Conservation (phyloP, 2,797 vertebrate genomes). For the Geotrypetes seraphini region DNA sequence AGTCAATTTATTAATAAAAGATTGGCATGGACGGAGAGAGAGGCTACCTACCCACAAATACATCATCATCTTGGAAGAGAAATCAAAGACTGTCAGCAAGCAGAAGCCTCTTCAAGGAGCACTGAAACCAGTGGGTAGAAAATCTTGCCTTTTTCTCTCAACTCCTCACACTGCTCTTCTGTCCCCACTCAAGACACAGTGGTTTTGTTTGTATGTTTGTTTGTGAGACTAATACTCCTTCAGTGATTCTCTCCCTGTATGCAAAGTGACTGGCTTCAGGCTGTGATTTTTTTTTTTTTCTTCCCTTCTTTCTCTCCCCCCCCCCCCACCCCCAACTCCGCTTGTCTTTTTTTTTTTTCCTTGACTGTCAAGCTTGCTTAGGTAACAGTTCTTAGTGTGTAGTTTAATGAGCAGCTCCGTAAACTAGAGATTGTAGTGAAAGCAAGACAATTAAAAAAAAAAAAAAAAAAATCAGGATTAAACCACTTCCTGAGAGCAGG, state of each 20-base stretch:
- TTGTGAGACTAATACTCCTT: slow-evolving; percentile 56
- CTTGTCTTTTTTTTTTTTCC: slow-evolving; percentile 23
- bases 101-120: slow-evolving; percentile 65
- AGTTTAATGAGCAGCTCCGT: slow-evolving; percentile 63
- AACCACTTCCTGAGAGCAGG: slow-evolving; percentile 28
- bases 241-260: slow-evolving; percentile 45
- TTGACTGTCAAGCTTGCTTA: slow-evolving; percentile 60
- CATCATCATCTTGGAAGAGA: slow-evolving; percentile 80
- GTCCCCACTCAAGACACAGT: slow-evolving; percentile 42
- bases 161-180: slow-evolving; percentile 56
- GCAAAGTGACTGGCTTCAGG: slow-evolving; percentile 59
- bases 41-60: slow-evolving; percentile 79
- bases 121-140: slow-evolving; percentile 56
- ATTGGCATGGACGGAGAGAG: slow-evolving; percentile 32
- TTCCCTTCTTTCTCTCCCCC: background rate
- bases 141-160: slow-evolving; percentile 62
- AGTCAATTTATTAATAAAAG: slow-evolving; percentile 48
- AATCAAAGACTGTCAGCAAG: slow-evolving; percentile 61
- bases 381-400: slow-evolving; percentile 65
- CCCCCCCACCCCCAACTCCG: slow-evolving; percentile 17
- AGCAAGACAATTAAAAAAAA: slow-evolving; percentile 33
- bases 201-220: slow-evolving; percentile 47
- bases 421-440: slow-evolving; percentile 44
- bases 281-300: slow-evolving; percentile 37
- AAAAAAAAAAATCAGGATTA: slow-evolving; percentile 34